A percentile compares a stretch with the other conserved stretches of the same genome.
Conservation (phyloP, 2,888 invertebrate genomes). For the Zootermopsis nevadensis region DNA sequence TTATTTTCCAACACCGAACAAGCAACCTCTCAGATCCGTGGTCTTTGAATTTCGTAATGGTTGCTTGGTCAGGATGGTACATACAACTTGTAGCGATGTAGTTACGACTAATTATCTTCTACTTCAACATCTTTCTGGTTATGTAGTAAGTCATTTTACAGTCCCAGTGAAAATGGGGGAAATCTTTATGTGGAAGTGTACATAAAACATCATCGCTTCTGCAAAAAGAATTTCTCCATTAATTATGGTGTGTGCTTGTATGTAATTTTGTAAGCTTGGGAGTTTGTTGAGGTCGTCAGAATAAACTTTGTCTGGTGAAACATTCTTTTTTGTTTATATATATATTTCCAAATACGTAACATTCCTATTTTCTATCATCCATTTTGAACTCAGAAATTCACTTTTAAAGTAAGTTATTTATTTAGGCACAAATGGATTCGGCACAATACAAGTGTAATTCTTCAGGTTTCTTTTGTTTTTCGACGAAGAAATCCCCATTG, state of each 20-base stretch:
- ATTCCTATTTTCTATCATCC: no score
- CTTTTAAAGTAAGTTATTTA: no score
- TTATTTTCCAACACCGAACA: slow-evolving; percentile 44
- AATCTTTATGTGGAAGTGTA: neutral
- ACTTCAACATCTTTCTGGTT: slow-evolving; percentile 51
- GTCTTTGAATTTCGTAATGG: neutral
- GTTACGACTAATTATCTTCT: slow-evolving; percentile 47
- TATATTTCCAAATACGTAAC: no score
- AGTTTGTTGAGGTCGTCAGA: slow-evolving; percentile 80
- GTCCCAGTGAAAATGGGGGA: slow-evolving; percentile 41
- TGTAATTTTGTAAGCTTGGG: slow-evolving; percentile 78
- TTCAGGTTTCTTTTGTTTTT: no score
- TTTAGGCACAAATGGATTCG: no score
- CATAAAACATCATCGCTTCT: neutral
- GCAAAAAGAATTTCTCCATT: slow-evolving; percentile 14
- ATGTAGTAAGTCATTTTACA: slow-evolving; percentile 48
- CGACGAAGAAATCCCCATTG: no score
- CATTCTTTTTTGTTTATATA: slow-evolving; percentile 53
- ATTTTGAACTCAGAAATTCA: no score
- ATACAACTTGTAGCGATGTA: slow-evolving; percentile 48
- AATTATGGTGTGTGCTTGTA: slow-evolving; percentile 57
- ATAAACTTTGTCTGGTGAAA: slow-evolving; percentile 73
- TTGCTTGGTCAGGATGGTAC: slow-evolving; percentile 41
- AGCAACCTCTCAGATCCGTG: neutral
- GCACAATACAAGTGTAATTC: no score